Conservation (phyloP, 2,888 invertebrate genomes). For the Drosophila flavopinicola region DNA sequence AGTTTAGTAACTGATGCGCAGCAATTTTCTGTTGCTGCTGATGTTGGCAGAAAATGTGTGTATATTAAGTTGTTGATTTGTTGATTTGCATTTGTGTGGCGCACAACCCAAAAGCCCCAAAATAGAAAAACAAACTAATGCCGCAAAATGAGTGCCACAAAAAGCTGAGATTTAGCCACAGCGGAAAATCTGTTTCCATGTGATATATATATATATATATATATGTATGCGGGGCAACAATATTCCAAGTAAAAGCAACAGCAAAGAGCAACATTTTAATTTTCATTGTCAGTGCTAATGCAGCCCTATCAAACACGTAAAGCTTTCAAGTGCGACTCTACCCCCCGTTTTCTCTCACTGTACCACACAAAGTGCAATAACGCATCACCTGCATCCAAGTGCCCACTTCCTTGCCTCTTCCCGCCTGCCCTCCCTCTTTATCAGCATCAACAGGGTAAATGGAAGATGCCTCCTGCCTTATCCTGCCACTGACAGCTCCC, state of each 20-base stretch:
- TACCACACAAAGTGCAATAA: conserved; percentile 28
- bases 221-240: background rate
- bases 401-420: conserved; percentile 5
- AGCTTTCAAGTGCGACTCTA: conserved; percentile 1
- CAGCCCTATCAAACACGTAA: conserved; percentile 25
- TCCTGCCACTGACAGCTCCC: conserved; percentile 6
- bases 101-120: conserved; percentile 3
- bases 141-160: conserved; percentile 36
- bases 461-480: conserved; percentile 9
- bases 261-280: conserved; percentile 31
- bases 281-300: conserved; percentile 54
- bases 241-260: background rate
- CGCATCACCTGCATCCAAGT: conserved; percentile 30
- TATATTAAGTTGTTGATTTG: conserved; percentile 75
- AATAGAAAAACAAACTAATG: conserved; percentile 10
- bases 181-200: conserved; percentile 3
- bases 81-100: conserved; percentile 57
- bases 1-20: conserved; percentile 29
- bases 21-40: conserved; percentile 10
- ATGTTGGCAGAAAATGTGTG: conserved; percentile 50
- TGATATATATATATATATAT: background rate
- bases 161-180: conserved; percentile 29
- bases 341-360: background rate
- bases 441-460: conserved; percentile 19
- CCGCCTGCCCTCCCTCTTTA: conserved; percentile 12